Evolutionary conservation across 1,140 invertebrate genomes (phyloP).

Genomic region (Drosophila kanapiae): DNA sequence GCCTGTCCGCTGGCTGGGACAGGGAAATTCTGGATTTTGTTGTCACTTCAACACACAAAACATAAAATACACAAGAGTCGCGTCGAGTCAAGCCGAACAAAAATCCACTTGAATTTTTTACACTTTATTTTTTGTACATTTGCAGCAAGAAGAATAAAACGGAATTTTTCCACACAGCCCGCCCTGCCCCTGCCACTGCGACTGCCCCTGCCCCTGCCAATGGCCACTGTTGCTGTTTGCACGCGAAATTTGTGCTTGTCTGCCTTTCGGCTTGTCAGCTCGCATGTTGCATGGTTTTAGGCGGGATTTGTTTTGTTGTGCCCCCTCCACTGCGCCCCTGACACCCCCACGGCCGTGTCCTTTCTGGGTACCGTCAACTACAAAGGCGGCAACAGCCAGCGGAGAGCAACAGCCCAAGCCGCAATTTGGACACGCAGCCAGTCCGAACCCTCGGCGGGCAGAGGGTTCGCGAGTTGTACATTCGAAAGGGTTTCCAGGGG

Average conservation of each 20-base stretch:
- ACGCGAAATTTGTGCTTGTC: constrained; percentile 82
- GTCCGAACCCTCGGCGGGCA: constrained; percentile 20
- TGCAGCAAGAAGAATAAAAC: constrained; percentile 46
- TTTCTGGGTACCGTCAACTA: constrained; percentile 58
- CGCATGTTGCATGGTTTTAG: constrained; percentile 83
- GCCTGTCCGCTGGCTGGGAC: constrained; percentile 24
- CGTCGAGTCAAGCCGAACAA: constrained; percentile 57
- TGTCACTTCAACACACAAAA: constrained; percentile 81
- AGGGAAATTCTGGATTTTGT: constrained; percentile 78
- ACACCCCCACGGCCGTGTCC: constrained; percentile 18
- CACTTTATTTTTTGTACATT: constrained; percentile 82
- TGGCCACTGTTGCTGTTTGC: constrained; percentile 60
- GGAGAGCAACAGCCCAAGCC: constrained; percentile 53
- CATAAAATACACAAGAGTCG: constrained; percentile 56
- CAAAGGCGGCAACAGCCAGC: constrained; percentile 62
- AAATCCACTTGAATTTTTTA: constrained; percentile 84
- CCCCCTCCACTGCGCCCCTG: constrained; percentile 7
- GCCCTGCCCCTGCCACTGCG: neutral
- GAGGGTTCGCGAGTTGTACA: constrained; percentile 42
- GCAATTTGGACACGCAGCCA: constrained; percentile 67
- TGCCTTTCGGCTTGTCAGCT: constrained; percentile 83
- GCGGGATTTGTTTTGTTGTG: constrained; percentile 73
- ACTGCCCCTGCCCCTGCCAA: neutral
- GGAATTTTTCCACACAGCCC: constrained; percentile 29
- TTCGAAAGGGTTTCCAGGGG: constrained; percentile 34